phyloP scores from a whole-genome alignment of 2,888 invertebrate genomes.

The Calliopum simillimum region DNA sequence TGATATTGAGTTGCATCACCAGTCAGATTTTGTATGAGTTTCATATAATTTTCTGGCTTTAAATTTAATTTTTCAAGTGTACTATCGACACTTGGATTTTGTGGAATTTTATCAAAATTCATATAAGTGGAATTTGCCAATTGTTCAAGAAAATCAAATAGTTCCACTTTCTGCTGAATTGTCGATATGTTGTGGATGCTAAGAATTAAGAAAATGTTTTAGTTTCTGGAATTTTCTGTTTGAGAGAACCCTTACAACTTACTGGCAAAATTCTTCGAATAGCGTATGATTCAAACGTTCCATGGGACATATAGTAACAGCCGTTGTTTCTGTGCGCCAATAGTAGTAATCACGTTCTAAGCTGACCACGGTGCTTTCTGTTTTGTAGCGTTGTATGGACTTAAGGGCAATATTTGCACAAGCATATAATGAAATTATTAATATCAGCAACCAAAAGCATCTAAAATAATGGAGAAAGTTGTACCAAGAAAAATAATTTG shows the following conservation, averaged over 20 bases:
- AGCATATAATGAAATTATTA: conserved; percentile 54
- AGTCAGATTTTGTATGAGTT: conserved; percentile 62
- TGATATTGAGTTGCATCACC: conserved; percentile 50
- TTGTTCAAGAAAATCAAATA: conserved; percentile 59
- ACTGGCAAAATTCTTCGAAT: conserved; percentile 58
- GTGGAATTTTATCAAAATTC: conserved; percentile 61
- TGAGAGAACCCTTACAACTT: conserved; percentile 34
- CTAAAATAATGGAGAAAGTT: too few relatives aligned
- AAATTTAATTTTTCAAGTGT: conserved; percentile 52
- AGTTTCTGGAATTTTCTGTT: not conserved
- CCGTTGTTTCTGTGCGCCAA: conserved; percentile 64
- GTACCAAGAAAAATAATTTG: too few relatives aligned
- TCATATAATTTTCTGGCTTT: conserved; percentile 59
- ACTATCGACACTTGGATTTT: conserved; percentile 51
- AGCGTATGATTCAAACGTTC: conserved; percentile 52
- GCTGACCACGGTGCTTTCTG: conserved; percentile 63
- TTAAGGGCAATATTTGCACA: conserved; percentile 58
- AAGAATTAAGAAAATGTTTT: conserved; percentile 11
- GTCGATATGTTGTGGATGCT: conserved; percentile 34
- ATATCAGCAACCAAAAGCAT: conserved; percentile 57
- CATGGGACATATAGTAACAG: conserved; percentile 64
- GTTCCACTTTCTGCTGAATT: conserved; percentile 39
- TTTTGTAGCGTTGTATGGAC: conserved; percentile 60
- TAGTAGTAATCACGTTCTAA: conserved; percentile 63
- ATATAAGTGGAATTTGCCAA: conserved; percentile 63